These are phyloP conservation scores for Anhinga anhinga DNA, from an alignment of 2,113 vertebrate species.

Conservation along the genomic window DNA sequence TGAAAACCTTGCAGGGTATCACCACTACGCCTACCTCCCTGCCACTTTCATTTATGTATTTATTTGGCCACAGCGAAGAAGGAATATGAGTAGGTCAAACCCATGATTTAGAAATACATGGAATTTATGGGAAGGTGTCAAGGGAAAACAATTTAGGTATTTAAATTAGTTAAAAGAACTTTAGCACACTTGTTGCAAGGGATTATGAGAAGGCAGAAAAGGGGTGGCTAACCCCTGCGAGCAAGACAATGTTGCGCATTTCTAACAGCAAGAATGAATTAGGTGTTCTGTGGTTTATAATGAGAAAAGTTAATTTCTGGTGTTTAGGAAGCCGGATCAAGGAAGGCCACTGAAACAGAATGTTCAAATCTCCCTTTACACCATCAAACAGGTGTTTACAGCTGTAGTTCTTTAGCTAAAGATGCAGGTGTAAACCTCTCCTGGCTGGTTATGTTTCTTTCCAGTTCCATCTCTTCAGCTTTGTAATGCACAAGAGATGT, in stretches of 20 bases:
- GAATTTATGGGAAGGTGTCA: not conserved
- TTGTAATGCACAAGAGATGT: not conserved
- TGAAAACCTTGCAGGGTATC: not conserved
- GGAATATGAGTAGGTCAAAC: not conserved
- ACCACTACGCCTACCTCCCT: not conserved
- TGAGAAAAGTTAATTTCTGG: not conserved
- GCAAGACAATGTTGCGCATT: not conserved
- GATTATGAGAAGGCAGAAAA: not conserved
- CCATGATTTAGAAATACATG: not conserved
- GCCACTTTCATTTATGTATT: not conserved
- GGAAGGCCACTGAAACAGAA: not conserved
- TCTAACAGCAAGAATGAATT: not conserved
- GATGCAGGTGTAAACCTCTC: not conserved
- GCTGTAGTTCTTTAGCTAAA: not conserved
- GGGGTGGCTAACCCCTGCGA: not conserved
- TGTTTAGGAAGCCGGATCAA: not conserved
- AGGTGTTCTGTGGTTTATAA: not conserved
- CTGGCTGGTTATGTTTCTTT: not conserved
- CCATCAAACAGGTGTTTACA: not conserved
- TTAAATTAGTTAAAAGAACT: not conserved
- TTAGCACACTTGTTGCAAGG: not conserved
- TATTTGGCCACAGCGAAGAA: not conserved
- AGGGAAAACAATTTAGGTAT: not conserved
- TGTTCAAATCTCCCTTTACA: not conserved
- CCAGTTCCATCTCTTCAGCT: not conserved